These are phyloP conservation scores for Xenopus borealis DNA, from an alignment of 2,113 vertebrate species.

Conservation along the genomic window DNA sequence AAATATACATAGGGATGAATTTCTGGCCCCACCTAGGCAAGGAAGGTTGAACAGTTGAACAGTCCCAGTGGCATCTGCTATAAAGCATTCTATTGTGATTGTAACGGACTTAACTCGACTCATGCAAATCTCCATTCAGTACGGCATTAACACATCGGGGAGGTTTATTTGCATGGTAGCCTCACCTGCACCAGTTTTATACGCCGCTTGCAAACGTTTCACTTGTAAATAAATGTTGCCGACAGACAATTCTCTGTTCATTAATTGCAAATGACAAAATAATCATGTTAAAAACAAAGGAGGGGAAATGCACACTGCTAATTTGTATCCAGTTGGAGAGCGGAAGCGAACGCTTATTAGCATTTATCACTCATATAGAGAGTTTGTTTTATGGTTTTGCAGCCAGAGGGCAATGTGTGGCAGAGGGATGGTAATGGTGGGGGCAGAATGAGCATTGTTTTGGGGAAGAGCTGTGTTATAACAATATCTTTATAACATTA, in stretches of 20 bases:
- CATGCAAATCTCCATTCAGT: constrained; percentile 20
- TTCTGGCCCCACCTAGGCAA: background rate
- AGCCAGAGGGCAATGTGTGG: background rate
- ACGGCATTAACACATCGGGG: background rate
- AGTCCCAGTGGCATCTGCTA: background rate
- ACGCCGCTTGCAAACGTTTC: background rate
- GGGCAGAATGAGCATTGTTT: background rate
- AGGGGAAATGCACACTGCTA: background rate
- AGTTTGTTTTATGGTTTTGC: background rate
- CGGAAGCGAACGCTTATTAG: background rate
- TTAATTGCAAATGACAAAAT: background rate
- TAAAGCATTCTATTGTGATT: constrained; percentile 15
- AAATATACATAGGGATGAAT: too few relatives aligned
- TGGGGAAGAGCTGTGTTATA: too few relatives aligned
- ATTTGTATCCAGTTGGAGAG: background rate
- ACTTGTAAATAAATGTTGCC: background rate
- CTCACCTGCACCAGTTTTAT: background rate
- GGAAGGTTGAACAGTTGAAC: background rate
- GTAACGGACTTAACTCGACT: background rate
- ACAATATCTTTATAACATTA: too few relatives aligned
- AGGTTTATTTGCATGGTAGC: constrained; percentile 23
- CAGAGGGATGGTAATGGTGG: background rate
- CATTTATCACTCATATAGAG: background rate
- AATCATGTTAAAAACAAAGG: background rate
- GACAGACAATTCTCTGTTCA: background rate